Conservation (phyloP, 2,888 invertebrate genomes). For the Torymus texanus region DNA sequence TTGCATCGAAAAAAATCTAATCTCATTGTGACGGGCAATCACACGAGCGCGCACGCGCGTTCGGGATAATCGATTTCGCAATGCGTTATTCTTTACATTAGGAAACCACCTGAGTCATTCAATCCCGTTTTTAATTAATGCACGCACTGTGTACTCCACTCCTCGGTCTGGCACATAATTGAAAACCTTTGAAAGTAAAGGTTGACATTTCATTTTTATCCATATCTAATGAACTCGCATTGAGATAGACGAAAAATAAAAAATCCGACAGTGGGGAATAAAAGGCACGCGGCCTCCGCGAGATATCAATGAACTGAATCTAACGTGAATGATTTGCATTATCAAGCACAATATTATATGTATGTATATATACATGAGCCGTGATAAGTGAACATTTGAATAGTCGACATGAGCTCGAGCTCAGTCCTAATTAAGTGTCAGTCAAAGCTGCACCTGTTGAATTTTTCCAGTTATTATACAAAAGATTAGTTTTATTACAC, state of each 20-base stretch:
- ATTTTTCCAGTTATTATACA: not conserved
- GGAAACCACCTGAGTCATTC: slow-evolving; percentile 36
- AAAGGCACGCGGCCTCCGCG: too few relatives aligned
- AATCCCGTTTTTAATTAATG: slow-evolving; percentile 40
- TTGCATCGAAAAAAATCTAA: slow-evolving; percentile 19
- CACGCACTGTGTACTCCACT: not conserved
- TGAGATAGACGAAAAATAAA: not conserved
- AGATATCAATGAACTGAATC: not conserved
- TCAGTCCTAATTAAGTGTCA: not conserved
- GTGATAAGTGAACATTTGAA: not conserved
- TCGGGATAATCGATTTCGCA: slow-evolving; percentile 39
- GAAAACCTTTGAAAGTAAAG: slow-evolving; percentile 31
- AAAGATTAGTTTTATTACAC: not conserved
- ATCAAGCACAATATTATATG: not conserved
- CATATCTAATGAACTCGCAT: not conserved
- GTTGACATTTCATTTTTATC: slow-evolving; percentile 21
- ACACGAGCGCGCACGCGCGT: not conserved
- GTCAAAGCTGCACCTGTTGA: slow-evolving; percentile 18
- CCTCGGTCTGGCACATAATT: not conserved
- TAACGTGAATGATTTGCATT: not conserved
- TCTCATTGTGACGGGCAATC: slow-evolving; percentile 18
- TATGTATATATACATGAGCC: not conserved
- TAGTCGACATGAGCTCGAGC: not conserved
- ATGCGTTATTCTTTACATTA: slow-evolving; percentile 34
- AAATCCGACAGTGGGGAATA: not conserved